Base-by-base conservation (phyloP, 2,888 invertebrate species). In the Exephanes ischioxanthus region DNA sequence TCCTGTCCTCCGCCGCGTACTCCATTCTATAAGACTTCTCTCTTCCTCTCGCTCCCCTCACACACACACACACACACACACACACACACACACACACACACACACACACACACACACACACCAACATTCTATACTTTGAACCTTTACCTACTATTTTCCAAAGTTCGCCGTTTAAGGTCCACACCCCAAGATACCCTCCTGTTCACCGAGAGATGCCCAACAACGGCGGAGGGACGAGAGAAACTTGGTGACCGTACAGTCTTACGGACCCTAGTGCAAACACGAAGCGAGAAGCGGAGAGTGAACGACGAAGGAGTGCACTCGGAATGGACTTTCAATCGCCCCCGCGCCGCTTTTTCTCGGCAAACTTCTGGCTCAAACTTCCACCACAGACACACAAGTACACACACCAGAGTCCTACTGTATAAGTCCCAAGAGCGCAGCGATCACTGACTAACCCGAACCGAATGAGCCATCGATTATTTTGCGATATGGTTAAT, bases 111-210 rank as follows among this genome's bases (percentile, higher is more conserved):
- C 48, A 22, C 14, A 51, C 19, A 5, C 33, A 14, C 48, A 22
- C 14, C 37, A 22, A 30, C 19, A 22, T 14, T 0, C 6, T 26
- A 33, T 41, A 73, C 48, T 78, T 61, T 66, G 48, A 22, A 68
- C 68, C 76, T 72, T 76, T 75, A 79, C n/a, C 71, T 72, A 66
- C 76, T 76, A 66, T 75, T 76, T 82, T 58, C 63, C n/a, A 41
- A 85, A 85, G 66, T 85, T 85, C 76, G 14, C 48, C 82, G 79
- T 71, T 85, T 82, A 79, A 73, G 78, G 82, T 72, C 45, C 37
- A 72, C 33, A 37, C 73, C 82, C 41, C 75, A 79, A 81, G 73
- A 81, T 67, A 72, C 41, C 51, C 66, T 3, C n/a, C 75, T 41
- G 75, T 55, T 71, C 37, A 71, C 37, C 55, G 55, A 14, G 58